These are phyloP conservation scores for Trisateles emortualis DNA, from an alignment of 2,888 invertebrate species.

Conservation along the genomic window DNA sequence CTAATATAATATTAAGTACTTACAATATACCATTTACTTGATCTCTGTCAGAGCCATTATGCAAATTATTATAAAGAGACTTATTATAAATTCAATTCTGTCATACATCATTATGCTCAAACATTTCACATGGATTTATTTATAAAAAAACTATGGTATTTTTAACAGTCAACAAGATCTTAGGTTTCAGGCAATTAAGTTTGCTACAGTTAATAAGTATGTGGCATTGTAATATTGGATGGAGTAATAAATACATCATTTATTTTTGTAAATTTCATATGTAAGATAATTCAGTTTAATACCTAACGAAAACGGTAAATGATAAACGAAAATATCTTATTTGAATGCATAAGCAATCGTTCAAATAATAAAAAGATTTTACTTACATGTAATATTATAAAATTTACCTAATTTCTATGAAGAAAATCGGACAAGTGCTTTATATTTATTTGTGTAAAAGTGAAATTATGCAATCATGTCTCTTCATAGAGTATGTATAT, in stretches of 20 bases:
- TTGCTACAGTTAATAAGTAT: neutral
- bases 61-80: neutral
- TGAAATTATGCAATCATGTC: neutral
- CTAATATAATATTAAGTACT: constrained; percentile 33
- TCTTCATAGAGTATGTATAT: neutral
- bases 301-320: neutral
- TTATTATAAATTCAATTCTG: neutral
- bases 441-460: constrained; percentile 3
- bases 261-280: neutral
- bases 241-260: constrained; percentile 1
- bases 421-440: constrained; percentile 19
- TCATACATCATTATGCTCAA: neutral
- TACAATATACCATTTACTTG: constrained; percentile 16
- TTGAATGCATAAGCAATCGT: neutral
- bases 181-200: neutral
- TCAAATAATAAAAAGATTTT: neutral
- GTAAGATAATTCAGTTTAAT: too few species aligned
- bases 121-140: neutral
- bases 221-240: constrained; percentile 6
- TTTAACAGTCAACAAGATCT: neutral
- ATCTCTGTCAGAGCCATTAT: constrained; percentile 7
- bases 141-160: neutral
- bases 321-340: too few species aligned
- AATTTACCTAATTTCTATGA: constrained; percentile 15
- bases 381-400: neutral